Percentiles rank a stretch among this genome's conserved stretches.
These are phyloP conservation scores for Trachurus trachurus DNA, from an alignment of 2,797 vertebrate species.

Conservation along the genomic window DNA sequence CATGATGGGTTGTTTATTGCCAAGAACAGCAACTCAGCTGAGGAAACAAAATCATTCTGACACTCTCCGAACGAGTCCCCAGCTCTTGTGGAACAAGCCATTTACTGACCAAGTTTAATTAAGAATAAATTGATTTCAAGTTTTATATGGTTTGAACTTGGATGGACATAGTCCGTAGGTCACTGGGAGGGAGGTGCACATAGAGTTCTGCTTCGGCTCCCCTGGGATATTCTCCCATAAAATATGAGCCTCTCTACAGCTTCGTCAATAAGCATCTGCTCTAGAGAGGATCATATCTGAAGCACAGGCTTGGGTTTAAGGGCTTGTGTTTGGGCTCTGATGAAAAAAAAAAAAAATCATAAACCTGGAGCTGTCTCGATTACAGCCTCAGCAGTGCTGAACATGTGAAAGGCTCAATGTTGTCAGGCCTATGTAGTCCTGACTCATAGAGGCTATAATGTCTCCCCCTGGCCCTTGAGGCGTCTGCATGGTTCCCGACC, in stretches of 20 bases:
- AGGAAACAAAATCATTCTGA: conserved; percentile 68
- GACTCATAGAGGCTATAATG: conserved; percentile 45
- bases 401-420: conserved; percentile 18
- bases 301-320: conserved; percentile 18
- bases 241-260: conserved; percentile 20
- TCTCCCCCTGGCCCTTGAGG: conserved; percentile 52
- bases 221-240: conserved; percentile 27
- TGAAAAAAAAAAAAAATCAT: conserved; percentile 2
- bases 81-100: conserved; percentile 45
- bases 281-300: conserved; percentile 36
- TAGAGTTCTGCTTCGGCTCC: conserved; percentile 12
- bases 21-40: conserved; percentile 72
- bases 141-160: conserved; percentile 52
- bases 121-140: conserved; percentile 55
- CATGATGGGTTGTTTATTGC: conserved; percentile 60
- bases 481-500: conserved; percentile 58
- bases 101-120: conserved; percentile 60
- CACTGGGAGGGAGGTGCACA: conserved; percentile 13
- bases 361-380: neutral
- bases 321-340: conserved; percentile 3
- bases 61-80: conserved; percentile 52
- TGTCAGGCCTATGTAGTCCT: conserved; percentile 16
- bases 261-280: conserved; percentile 29
- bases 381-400: conserved; percentile 23
- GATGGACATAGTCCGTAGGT: conserved; percentile 34